Base-by-base conservation (phyloP, 2,888 invertebrate genomes). In the Mythimna vitellina region DNA sequence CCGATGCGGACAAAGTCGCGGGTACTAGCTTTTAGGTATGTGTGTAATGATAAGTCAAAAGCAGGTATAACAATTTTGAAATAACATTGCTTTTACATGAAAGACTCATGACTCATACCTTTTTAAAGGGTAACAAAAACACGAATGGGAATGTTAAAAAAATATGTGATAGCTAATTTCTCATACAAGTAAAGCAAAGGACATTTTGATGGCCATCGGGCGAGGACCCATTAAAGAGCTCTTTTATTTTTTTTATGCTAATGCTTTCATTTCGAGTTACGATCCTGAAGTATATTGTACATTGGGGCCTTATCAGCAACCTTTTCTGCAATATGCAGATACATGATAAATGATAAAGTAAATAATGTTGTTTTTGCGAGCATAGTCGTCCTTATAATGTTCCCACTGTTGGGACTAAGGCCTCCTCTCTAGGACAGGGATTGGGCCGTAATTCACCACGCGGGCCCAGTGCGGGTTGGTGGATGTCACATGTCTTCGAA, bases 181-280 rank as follows among this genome's bases (percentile, higher is more conserved):
- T 67, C 57, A 69, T 69, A 66, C 38, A 76, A 60, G 58, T 70
- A 60, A 78, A 69, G 65, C 76, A 81, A 76, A 62, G 51, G 25
- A 80, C 67, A 46, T 77, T 78, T 78, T 75, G 51, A 75, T 53
- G 46, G 51, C 56, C 53, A 78, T 78, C 56, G 68, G 62, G 68
- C 51, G 68, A 49, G 60, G 46, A 51, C 35, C 54, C 80, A 75
- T 78, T 80, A 78, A 46, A 79, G 14, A 10, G 25, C 64, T 35
- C 61, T 78, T 80, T 77, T 74, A 79, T 76, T 46, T 80, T 77
- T 73, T 80, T 74, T 78, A 77, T 80, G 80, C 60, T 80, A 64
- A 78, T 78, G 61, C 64, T 65, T 74, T 77, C 74, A 77, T 78
- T 77, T 56, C 61, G 42, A 53, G 75, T 78, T 80, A 78, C 80